Conservation (phyloP, 2,797 vertebrate species). For the Heteromormyrus szaboi region DNA sequence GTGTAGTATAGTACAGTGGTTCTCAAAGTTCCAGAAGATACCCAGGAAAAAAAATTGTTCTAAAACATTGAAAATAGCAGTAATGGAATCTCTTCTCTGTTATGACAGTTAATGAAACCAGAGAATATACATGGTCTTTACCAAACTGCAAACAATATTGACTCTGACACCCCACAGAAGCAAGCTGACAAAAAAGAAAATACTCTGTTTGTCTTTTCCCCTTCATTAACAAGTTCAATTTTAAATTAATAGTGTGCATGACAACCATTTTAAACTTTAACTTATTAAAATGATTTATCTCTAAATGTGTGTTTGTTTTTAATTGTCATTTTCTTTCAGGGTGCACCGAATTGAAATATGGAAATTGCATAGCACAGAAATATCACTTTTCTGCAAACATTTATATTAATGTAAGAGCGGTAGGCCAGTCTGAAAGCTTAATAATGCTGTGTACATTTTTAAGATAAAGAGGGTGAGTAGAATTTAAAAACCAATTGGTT, state of each 20-base stretch:
- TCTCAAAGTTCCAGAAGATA: neutral
- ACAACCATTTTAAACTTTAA: neutral
- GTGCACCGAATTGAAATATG: neutral
- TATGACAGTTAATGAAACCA: constrained; percentile 12
- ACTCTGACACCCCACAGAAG: neutral
- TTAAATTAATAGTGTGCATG: neutral
- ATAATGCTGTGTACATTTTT: neutral
- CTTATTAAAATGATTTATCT: constrained; percentile 25
- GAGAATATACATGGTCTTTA: constrained; percentile 14
- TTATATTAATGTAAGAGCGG: neutral
- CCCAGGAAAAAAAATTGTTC: neutral
- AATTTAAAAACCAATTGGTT: neutral
- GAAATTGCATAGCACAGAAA: neutral
- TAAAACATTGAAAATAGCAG: neutral
- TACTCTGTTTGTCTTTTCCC: neutral
- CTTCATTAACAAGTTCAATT: neutral
- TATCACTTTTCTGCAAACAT: neutral
- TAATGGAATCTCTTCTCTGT: neutral
- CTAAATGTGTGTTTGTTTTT: neutral
- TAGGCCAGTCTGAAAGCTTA: neutral
- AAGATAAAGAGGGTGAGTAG: neutral
- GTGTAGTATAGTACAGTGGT: neutral
- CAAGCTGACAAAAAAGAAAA: constrained; percentile 8
- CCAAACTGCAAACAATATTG: neutral
- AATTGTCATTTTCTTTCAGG: neutral